Base-by-base conservation (phyloP, 2,888 invertebrate species). In the Sinotaia quadrata region DNA sequence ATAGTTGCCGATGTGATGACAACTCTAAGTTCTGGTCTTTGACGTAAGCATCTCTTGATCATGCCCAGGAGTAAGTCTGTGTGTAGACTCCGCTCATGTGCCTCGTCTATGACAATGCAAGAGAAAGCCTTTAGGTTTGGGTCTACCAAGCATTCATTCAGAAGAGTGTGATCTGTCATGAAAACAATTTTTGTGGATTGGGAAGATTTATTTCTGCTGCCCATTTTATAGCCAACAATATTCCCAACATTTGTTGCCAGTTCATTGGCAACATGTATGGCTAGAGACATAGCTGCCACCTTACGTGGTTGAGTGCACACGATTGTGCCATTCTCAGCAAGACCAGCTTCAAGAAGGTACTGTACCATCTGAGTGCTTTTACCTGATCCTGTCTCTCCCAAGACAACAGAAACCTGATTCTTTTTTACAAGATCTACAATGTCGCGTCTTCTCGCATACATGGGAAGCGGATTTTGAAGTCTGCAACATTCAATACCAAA, bases 331-430 rank as follows among this genome's bases (percentile, higher is more conserved):
- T 76, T 56, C 4, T 75, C 72, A 27, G 74, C 73, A 57, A 80
- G 68, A 15, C 80, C 81, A 2, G 84, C 79, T 47, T 85, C 83
- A 33, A 82, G 76, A 0, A 88, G 68, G 67, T 88, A 89, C 71
- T 88, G 87, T 4, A 79, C 77, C 66, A 88, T 73, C 75, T 88
- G 88, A 24, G 88, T 88, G 65, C 87, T 88, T 70, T 88, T 88
- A 1, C 88, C 88, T 0, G 87, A 88, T 4, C 88, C 88, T 3
- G 88, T 88, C 68, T 88, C 87, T 5, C 86, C 88, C 21, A 85
- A 74, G 0, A 88, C 73, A 5, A 88, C 76, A 27, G 77, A 75
- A 1, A 87, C 85, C 52, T 82, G 83, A 60, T 86, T 79, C 5
- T 77, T 44, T 24, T 51, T 59, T 0, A 87, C 76, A 29, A 72